Evolutionary conservation across 2,113 vertebrate species (phyloP).

Genomic region (Pandion haliaetus): DNA sequence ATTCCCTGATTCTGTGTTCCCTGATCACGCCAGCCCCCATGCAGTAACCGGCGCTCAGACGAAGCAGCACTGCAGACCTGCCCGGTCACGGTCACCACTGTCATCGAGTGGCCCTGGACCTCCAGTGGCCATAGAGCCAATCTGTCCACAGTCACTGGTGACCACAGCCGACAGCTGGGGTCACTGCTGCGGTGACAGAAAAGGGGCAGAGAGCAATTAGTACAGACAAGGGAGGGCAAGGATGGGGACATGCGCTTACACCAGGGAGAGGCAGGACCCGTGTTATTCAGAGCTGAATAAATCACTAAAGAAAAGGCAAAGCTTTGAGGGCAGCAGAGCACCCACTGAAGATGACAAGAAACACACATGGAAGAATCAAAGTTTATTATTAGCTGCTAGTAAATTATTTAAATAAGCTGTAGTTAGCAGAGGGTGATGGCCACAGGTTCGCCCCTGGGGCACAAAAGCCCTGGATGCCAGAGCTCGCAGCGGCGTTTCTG

Average conservation of each 20-base stretch:
- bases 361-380: not conserved
- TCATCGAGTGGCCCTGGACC: not conserved
- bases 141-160: not conserved
- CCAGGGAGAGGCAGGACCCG: not conserved
- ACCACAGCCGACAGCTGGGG: not conserved
- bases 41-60: rapidly evolving
- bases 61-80: not conserved
- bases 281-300: not conserved
- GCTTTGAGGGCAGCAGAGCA: not conserved
- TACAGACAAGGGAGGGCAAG: not conserved
- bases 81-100: not conserved
- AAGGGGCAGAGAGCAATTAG: not conserved
- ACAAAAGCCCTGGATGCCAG: not conserved
- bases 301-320: not conserved
- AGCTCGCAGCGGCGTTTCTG: not conserved
- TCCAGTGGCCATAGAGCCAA: not conserved
- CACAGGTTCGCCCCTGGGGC: not conserved
- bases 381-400: not conserved
- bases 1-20: not conserved
- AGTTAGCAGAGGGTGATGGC: not conserved
- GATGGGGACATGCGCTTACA: not conserved
- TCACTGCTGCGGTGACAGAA: not conserved
- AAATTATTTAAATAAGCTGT: not conserved
- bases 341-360: not conserved
- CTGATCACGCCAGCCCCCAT: rapidly evolving